These are phyloP conservation scores for Ptychochromis oligacanthus DNA, from an alignment of 2,113 vertebrate species.

Conservation along the genomic window DNA sequence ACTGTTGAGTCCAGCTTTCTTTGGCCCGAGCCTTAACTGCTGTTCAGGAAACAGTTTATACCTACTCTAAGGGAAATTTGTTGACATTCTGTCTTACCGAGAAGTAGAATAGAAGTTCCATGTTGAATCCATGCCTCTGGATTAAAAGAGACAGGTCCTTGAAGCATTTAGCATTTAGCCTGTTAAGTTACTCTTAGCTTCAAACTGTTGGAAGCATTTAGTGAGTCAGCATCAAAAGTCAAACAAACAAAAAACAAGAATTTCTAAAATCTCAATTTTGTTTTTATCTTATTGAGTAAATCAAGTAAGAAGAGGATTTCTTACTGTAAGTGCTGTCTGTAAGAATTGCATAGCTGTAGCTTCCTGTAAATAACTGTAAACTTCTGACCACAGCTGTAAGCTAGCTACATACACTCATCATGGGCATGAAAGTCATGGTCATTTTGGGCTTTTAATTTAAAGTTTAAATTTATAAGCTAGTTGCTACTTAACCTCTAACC, in stretches of 20 bases:
- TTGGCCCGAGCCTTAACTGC: conserved; percentile 3
- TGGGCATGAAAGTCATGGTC: too few relatives aligned
- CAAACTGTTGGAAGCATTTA: background rate
- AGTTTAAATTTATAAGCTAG: background rate
- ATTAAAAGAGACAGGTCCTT: background rate
- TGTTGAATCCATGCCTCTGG: background rate
- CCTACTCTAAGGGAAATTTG: background rate
- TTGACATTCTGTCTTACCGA: background rate
- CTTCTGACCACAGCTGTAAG: too few relatives aligned
- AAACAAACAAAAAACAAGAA: background rate
- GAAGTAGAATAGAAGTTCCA: background rate
- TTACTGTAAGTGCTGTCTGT: background rate
- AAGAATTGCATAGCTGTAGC: background rate
- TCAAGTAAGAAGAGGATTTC: too few relatives aligned
- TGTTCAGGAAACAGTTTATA: conserved; percentile 18
- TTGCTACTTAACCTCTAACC: background rate
- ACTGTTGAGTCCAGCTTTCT: conserved; percentile 15
- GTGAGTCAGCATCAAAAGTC: too few relatives aligned
- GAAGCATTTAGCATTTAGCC: background rate
- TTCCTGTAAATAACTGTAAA: background rate
- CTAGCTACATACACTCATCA: too few relatives aligned
- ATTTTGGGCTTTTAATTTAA: too few relatives aligned
- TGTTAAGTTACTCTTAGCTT: background rate
- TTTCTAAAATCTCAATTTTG: too few relatives aligned
- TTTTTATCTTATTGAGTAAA: too few relatives aligned